Base-by-base conservation (phyloP, 2,888 invertebrate species). In the Epicampocera succincta region DNA sequence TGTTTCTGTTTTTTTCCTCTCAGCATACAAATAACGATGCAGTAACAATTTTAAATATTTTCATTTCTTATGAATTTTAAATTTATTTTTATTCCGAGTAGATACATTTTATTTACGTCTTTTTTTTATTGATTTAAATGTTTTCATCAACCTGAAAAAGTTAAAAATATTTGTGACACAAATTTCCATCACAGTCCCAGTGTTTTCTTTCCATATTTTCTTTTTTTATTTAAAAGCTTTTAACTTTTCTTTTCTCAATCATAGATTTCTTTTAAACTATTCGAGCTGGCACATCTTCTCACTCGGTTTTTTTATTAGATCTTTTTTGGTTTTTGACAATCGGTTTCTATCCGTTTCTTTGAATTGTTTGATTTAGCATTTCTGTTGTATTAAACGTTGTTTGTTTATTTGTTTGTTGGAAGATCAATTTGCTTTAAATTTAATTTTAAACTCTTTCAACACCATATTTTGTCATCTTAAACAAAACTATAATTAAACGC, bases 1-100 rank as follows among this genome's bases (percentile, higher is more conserved):
- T 86, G 80, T 84, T 80, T 86, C 58, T 52, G 38, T 77, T 73
- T 81, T 80, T 60, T 83, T 75, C 68, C 73, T 79, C 80, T 83
- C 75, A 80, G 77, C 83, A 82, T 80, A 75, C 84, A 66, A 79
- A 78, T 75, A 78, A 75, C 60, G 76, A 76, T 60, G 58, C 79
- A 48, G 79, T 80, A 68, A 60, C 63, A 58, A 76, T 83, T 54
- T 74, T 82, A 46, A 60, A 78, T 17, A 72, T 82, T 82, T 42
- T 82, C 0, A 82, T 82, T 82, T 82, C 66, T 66, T 82, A 82
- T 75, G 82, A 82, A 29, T 82, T 78, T 78, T 82, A 71, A 46
- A 38, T n/a, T 46, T 38, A 11, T 40, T 38, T 56, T 56, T 63
- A 29, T 13, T 33, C 38, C 4, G 8, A 5, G 15, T 5, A n/a